Conservation (phyloP, 2,797 vertebrate species). For the Aldrovandia affinis region DNA sequence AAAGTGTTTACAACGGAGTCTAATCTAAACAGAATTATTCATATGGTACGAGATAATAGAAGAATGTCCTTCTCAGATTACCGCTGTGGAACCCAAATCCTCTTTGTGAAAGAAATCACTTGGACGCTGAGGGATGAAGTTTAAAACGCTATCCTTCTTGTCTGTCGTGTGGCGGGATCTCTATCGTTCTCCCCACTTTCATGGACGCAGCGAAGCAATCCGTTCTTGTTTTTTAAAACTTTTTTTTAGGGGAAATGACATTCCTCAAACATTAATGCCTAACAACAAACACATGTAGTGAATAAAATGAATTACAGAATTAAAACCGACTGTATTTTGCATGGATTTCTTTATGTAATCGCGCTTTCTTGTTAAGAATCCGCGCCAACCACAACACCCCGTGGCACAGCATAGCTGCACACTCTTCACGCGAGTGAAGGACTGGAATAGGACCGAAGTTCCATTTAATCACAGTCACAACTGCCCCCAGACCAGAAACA, state of each 20-base stretch:
- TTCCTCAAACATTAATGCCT: conserved; percentile 14
- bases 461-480: neutral
- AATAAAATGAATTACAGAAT: conserved; percentile 1
- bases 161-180: neutral
- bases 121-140: neutral
- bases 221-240: neutral
- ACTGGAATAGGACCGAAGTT: neutral
- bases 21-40: conserved; percentile 45
- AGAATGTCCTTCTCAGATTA: conserved; percentile 40
- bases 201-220: neutral
- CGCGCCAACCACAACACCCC: conserved; percentile 1
- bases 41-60: conserved; percentile 30
- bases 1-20: conserved; percentile 35
- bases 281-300: conserved; percentile 11
- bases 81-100: conserved; percentile 40
- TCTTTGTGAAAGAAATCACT: conserved; percentile 35
- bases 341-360: conserved; percentile 4
- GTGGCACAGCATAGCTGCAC: neutral
- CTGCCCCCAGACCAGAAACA: neutral
- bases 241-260: neutral
- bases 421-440: neutral
- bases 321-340: neutral
- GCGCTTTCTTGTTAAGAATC: neutral
- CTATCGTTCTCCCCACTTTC: neutral
- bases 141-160: neutral